phyloP scores from a whole-genome alignment of 2,797 vertebrate genomes.

The Paguma larvata region DNA sequence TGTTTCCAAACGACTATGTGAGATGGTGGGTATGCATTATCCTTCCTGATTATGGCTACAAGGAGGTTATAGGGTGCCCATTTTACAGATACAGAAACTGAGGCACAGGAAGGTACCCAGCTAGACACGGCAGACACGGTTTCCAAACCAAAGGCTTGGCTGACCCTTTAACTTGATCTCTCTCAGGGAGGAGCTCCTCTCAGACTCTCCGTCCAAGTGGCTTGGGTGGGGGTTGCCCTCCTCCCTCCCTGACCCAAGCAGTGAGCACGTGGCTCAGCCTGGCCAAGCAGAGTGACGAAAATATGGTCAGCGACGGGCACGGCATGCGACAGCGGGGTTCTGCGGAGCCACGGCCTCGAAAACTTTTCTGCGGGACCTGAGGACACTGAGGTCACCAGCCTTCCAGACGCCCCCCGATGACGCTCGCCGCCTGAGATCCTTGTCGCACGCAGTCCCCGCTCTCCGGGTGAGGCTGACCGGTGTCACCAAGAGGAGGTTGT shows the following conservation, averaged over 20 bases:
- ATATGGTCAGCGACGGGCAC: too few relatives aligned
- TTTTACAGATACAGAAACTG: not conserved
- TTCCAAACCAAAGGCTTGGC: not conserved
- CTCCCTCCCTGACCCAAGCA: not conserved
- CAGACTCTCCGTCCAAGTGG: not conserved
- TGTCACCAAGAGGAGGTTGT: accelerated
- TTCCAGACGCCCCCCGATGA: not conserved
- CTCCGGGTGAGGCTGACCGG: not conserved
- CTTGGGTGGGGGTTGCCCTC: not conserved
- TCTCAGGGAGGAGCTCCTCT: accelerated
- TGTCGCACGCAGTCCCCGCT: accelerated
- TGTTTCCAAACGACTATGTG: accelerated
- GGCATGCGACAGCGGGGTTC: not conserved
- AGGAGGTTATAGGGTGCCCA: not conserved
- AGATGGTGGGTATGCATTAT: accelerated
- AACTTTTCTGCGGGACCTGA: not conserved
- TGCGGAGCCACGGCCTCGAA: not conserved
- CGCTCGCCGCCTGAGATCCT: too few relatives aligned
- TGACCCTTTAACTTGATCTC: accelerated
- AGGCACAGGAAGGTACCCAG: not conserved
- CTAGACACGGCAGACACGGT: not conserved
- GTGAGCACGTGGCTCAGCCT: not conserved
- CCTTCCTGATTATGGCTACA: accelerated
- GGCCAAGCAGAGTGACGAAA: not conserved
- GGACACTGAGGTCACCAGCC: not conserved